Percentiles rank a stretch among this genome's conserved stretches.
These are phyloP conservation scores for Aleiodes leptofemur DNA, from an alignment of 2,888 invertebrate genomes.

Conservation along the genomic window DNA sequence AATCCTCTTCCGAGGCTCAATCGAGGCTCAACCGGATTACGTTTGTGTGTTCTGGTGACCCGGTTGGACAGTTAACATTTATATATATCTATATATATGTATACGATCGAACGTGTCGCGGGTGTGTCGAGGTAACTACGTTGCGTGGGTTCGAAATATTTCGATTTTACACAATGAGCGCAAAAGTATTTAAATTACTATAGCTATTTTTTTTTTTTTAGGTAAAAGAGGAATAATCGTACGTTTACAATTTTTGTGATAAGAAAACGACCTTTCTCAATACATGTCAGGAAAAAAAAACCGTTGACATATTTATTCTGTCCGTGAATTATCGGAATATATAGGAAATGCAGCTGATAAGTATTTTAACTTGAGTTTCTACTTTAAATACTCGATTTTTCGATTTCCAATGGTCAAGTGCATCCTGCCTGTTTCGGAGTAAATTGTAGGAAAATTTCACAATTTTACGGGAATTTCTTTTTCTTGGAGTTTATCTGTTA, in stretches of 20 bases:
- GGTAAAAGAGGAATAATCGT: no score
- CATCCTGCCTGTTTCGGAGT: neutral
- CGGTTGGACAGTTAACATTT: conserved; percentile 63
- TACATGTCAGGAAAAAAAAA: neutral
- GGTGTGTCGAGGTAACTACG: conserved; percentile 42
- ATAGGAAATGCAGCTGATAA: conserved; percentile 31
- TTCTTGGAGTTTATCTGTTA: neutral
- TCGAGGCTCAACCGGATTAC: conserved; percentile 48
- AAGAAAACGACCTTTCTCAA: conserved; percentile 11
- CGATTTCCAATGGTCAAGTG: neutral
- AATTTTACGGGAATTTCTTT: no score
- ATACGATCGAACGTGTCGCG: conserved; percentile 39
- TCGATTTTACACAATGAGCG: conserved; percentile 9
- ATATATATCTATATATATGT: no score
- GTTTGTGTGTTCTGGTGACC: conserved; percentile 65
- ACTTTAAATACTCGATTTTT: neutral
- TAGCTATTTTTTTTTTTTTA: neutral
- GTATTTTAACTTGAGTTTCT: conserved; percentile 43
- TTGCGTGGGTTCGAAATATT: conserved; percentile 15
- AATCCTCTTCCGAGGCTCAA: conserved; percentile 15
- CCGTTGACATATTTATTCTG: neutral
- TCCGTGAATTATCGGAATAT: neutral
- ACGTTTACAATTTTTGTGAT: neutral
- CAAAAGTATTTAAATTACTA: neutral
- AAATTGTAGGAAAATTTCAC: neutral